A percentile compares a stretch with the other conserved stretches of the same genome.
Conservation (phyloP, 2,113 vertebrate species). For the Albula glossodonta region DNA sequence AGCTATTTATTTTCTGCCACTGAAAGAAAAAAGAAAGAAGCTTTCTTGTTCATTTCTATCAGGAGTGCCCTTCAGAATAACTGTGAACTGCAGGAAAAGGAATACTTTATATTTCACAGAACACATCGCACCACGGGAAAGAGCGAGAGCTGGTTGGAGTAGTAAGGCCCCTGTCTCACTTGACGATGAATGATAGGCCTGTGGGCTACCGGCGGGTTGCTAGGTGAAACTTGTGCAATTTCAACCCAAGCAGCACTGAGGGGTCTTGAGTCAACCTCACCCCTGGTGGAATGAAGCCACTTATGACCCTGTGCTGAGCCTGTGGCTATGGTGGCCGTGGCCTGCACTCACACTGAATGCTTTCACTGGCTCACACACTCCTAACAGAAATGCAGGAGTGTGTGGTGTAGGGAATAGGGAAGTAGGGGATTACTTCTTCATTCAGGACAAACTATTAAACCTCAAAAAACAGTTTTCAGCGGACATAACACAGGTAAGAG, state of each 20-base stretch:
- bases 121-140: background rate
- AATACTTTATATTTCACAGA: too few species aligned
- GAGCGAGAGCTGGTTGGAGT: background rate
- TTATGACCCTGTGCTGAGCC: too few species aligned
- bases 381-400: background rate
- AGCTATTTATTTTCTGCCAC: constrained; percentile 1
- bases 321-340: background rate
- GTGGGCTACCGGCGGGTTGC: background rate
- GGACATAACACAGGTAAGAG: background rate
- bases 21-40: background rate
- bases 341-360: too few species aligned
- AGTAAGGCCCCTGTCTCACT: background rate
- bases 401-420: too few species aligned
- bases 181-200: background rate
- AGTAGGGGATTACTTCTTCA: background rate
- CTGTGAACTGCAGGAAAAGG: background rate
- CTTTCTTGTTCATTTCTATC: background rate
- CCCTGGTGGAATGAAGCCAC: background rate
- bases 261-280: background rate
- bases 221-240: background rate
- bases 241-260: background rate
- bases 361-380: too few species aligned
- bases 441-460: background rate
- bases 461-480: background rate
- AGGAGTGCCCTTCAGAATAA: background rate